phyloP scores from a whole-genome alignment of 2,888 invertebrate species.

The Megalurothrips usitatus region DNA sequence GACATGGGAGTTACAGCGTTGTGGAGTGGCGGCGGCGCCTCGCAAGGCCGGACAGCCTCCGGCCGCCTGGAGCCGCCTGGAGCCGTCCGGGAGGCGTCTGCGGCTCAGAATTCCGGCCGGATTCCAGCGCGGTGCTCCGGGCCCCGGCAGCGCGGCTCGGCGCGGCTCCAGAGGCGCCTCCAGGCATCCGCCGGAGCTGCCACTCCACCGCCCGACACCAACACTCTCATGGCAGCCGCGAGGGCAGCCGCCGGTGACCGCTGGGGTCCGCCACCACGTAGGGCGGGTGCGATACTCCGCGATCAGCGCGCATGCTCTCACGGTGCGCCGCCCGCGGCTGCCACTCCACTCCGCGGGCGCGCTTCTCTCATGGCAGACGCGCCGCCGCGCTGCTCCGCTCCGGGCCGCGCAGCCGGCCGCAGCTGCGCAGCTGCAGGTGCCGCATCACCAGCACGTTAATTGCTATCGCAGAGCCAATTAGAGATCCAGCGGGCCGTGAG shows the following conservation, averaged over 20 bases:
- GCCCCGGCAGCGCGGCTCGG: too few species aligned
- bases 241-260: neutral
- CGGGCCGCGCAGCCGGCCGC: neutral
- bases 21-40: neutral
- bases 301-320: too few species aligned
- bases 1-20: neutral
- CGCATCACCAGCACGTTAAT: constrained; percentile 2
- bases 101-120: too few species aligned
- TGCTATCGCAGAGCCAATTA: neutral
- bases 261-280: too few species aligned
- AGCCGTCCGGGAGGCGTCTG: neutral
- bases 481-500: neutral
- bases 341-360: too few species aligned
- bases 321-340: neutral
- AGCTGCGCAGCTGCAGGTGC: constrained; percentile 14
- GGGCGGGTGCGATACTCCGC: too few species aligned
- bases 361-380: neutral
- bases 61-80: neutral
- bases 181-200: too few species aligned
- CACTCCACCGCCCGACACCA: neutral
- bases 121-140: too few species aligned
- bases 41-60: neutral
- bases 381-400: neutral
- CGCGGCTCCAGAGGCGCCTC: too few species aligned
- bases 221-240: neutral